phyloP scores from a whole-genome alignment of 2,888 invertebrate species.

The Trissoscelio sp. region DNA sequence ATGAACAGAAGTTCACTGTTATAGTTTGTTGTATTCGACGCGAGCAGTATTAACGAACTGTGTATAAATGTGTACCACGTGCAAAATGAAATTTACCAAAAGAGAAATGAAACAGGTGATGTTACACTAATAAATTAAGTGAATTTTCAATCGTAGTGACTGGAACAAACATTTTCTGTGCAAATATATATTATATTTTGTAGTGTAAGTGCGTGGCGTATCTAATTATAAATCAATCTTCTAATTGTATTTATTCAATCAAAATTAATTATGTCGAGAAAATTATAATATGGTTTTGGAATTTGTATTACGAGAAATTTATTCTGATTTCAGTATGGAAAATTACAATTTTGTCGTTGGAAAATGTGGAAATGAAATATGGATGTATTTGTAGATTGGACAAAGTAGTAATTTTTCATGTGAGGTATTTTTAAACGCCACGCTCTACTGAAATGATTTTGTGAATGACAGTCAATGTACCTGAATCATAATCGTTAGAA shows the following conservation, averaged over 20 bases:
- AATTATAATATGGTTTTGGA: too few species aligned
- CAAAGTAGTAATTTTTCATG: neutral
- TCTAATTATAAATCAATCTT: neutral
- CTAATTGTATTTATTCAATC: too few species aligned
- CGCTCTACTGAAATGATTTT: constrained; percentile 21
- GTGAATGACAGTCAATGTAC: constrained; percentile 54
- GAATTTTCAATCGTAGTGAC: constrained; percentile 26
- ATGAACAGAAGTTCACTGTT: constrained; percentile 36
- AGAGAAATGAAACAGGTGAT: constrained; percentile 22
- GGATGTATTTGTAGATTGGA: neutral
- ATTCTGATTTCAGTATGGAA: too few species aligned
- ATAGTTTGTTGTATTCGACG: constrained; percentile 24
- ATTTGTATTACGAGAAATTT: too few species aligned
- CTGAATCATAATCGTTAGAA: constrained; percentile 56
- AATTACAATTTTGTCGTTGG: too few species aligned
- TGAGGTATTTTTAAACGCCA: neutral
- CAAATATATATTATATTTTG: neutral
- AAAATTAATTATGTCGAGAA: too few species aligned
- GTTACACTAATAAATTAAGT: constrained; percentile 25
- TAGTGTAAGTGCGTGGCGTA: neutral
- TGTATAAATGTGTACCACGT: constrained; percentile 35
- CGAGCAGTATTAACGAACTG: constrained; percentile 41
- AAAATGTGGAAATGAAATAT: too few species aligned
- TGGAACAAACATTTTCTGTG: constrained; percentile 9
- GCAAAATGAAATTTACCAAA: constrained; percentile 23